Evolutionary conservation across 2,113 vertebrate species (phyloP).

Genomic region (Uria lomvia): DNA sequence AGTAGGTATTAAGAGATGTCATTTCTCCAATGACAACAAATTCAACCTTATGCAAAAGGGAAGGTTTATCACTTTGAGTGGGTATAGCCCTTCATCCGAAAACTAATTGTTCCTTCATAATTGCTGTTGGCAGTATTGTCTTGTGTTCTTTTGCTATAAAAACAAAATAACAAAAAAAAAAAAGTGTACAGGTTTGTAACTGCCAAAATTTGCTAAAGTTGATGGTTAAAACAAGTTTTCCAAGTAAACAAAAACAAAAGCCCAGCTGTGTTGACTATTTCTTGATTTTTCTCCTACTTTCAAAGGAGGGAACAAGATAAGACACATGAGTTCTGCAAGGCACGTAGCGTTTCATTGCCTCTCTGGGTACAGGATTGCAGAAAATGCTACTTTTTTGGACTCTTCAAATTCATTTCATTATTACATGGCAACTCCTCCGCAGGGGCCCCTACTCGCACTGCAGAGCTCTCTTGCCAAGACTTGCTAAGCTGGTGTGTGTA

Average conservation of each 20-base stretch:
- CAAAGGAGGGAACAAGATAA: conserved; percentile 8
- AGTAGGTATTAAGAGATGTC: conserved; percentile 26
- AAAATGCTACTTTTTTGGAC: background rate
- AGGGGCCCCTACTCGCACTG: background rate
- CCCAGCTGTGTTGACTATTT: conserved; percentile 58
- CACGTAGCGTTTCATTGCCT: background rate
- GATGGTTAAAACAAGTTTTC: conserved; percentile 79
- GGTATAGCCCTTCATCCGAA: conserved; percentile 49
- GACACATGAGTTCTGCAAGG: background rate
- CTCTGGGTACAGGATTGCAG: background rate
- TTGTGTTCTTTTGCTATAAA: conserved; percentile 78
- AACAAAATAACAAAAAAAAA: background rate
- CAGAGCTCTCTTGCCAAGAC: background rate
- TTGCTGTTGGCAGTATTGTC: conserved; percentile 78
- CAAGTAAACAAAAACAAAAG: conserved; percentile 76
- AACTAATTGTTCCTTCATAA: conserved; percentile 65
- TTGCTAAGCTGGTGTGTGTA: background rate
- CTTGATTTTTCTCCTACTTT: conserved; percentile 39
- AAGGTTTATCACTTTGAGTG: conserved; percentile 54
- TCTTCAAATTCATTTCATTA: background rate
- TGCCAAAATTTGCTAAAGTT: conserved; percentile 83
- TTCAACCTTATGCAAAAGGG: conserved; percentile 75
- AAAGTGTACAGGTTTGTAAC: conserved; percentile 81
- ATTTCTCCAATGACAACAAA: conserved; percentile 33
- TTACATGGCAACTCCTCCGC: background rate